Conservation (phyloP, 1,140 invertebrate species). For the Subanguina moxae region DNA sequence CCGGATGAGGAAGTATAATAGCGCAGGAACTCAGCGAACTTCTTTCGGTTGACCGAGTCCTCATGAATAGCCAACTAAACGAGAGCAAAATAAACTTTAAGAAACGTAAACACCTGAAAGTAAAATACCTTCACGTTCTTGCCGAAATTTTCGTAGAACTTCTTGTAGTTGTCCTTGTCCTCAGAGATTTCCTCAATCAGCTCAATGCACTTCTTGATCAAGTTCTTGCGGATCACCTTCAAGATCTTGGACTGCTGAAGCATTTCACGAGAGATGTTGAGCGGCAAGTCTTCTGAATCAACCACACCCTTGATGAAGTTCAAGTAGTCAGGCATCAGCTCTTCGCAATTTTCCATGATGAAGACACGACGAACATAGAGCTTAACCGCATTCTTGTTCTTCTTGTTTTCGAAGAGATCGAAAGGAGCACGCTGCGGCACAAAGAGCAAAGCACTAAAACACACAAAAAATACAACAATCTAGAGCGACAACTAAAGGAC, state of each 20-base stretch:
- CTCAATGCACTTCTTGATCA: conserved; percentile 96
- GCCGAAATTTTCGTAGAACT: conserved; percentile 95
- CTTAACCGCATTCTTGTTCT: conserved; percentile 96
- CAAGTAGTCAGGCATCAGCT: conserved; percentile 95
- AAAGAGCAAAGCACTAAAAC: conserved; percentile 69
- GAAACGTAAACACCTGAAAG: too few species aligned
- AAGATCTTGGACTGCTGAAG: conserved; percentile 95
- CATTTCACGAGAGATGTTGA: conserved; percentile 97
- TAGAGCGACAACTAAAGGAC: too few species aligned
- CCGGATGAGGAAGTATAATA: conserved; percentile 89
- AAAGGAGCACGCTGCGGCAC: too few species aligned
- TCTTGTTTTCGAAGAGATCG: conserved; percentile 95
- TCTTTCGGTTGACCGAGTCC: conserved; percentile 86
- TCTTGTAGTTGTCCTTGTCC: conserved; percentile 95
- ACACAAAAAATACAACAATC: too few species aligned
- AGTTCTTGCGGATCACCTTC: too few species aligned
- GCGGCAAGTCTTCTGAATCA: conserved; percentile 90
- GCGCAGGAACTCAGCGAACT: conserved; percentile 82
- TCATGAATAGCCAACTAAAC: conserved; percentile 85
- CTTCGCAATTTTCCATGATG: too few species aligned
- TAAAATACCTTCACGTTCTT: conserved; percentile 86
- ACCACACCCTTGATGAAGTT: conserved; percentile 77
- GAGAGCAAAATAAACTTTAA: too few species aligned
- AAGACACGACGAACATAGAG: conserved; percentile 78
- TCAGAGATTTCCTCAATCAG: conserved; percentile 89